A percentile compares a stretch with the other conserved stretches of the same genome.
Conservation (phyloP, 2,797 vertebrate genomes). For the Artibeus lituratus region DNA sequence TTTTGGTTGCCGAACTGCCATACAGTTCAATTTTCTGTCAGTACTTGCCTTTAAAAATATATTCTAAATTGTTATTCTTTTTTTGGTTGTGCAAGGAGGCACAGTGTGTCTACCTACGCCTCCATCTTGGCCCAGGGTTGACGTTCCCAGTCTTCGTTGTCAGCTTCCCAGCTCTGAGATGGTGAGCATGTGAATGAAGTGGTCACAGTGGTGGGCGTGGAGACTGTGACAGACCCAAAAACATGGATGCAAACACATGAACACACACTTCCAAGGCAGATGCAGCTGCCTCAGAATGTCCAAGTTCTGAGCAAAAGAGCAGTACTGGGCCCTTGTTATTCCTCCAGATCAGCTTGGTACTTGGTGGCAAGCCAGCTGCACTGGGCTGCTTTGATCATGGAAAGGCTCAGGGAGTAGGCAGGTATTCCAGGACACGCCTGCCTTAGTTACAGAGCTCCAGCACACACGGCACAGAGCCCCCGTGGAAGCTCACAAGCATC, state of each 20-base stretch:
- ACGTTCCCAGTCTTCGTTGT: accelerated
- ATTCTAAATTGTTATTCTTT: too few relatives aligned
- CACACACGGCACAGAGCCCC: background rate
- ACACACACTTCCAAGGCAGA: background rate
- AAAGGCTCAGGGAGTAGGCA: too few relatives aligned
- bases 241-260: too few relatives aligned
- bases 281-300: background rate
- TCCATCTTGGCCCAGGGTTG: too few relatives aligned
- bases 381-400: accelerated
- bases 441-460: background rate
- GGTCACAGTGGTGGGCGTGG: background rate
- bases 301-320: background rate
- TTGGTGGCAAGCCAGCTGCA: background rate
- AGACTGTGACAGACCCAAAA: background rate
- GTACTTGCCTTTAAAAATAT: too few relatives aligned
- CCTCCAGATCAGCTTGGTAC: background rate
- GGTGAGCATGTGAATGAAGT: too few relatives aligned
- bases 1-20: too few relatives aligned
- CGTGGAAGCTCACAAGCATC: background rate
- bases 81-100: too few relatives aligned
- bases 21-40: too few relatives aligned
- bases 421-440: background rate
- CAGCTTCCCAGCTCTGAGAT: accelerated
- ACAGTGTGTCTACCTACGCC: too few relatives aligned
- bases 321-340: accelerated